Conservation (phyloP, 2,888 invertebrate genomes). For the Drosophila paracracens region DNA sequence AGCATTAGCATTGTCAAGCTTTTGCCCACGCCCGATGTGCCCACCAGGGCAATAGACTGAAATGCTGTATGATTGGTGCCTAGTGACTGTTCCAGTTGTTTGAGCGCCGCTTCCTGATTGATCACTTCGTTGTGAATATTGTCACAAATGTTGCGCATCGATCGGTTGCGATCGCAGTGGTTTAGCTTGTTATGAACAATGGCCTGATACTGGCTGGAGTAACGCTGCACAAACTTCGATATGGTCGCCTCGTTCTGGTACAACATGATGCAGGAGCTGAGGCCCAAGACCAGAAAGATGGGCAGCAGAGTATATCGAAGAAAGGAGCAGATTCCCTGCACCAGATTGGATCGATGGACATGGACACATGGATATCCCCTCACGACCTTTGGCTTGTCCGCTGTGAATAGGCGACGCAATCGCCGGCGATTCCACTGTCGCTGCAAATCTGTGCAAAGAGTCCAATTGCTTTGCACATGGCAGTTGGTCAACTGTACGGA, state of each 20-base stretch:
- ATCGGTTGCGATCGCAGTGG: constrained; percentile 70
- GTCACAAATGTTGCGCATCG: constrained; percentile 52
- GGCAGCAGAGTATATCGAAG: constrained; percentile 23
- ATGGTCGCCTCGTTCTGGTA: constrained; percentile 19
- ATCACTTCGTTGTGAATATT: constrained; percentile 58
- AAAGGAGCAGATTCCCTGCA: not conserved
- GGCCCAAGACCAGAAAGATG: not conserved
- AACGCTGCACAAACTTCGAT: constrained; percentile 41
- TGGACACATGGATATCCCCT: not conserved
- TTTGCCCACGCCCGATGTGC: constrained; percentile 82
- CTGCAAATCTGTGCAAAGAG: constrained; percentile 31
- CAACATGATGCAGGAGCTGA: constrained; percentile 18
- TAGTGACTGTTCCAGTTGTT: constrained; percentile 66
- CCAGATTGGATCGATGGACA: not conserved
- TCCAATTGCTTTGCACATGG: constrained; percentile 18
- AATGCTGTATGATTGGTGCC: constrained; percentile 51
- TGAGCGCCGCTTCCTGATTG: constrained; percentile 66
- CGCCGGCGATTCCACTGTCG: constrained; percentile 46
- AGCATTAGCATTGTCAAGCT: constrained; percentile 73
- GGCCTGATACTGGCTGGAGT: constrained; percentile 74
- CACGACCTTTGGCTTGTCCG: not conserved
- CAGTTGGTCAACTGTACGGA: constrained; percentile 3
- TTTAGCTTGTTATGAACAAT: constrained; percentile 76
- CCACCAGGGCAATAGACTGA: constrained; percentile 76
- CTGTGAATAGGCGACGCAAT: constrained; percentile 30